Conservation (phyloP, 2,113 vertebrate species). For the Cochlearius cochlearius region DNA sequence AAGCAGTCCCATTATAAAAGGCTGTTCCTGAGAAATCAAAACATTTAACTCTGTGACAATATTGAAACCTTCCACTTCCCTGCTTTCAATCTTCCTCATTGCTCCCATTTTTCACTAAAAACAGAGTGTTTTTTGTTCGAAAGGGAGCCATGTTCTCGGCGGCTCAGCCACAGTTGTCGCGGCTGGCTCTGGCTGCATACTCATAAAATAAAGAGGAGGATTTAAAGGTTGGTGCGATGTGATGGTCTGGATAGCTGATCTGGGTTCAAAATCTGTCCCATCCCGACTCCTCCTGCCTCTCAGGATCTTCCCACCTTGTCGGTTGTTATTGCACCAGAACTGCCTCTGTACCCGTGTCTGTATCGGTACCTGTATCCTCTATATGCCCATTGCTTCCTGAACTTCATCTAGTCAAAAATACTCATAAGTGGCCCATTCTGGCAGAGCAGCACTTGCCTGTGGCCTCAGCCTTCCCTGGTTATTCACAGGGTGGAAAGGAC, state of each 20-base stretch:
- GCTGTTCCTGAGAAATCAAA: slow-evolving; percentile 24
- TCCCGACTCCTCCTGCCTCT: background rate
- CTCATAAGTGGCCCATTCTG: background rate
- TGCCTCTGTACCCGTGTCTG: background rate
- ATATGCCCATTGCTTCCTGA: background rate
- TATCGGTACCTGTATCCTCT: background rate
- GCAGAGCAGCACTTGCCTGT: background rate
- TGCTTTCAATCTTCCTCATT: background rate
- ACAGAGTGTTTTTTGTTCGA: background rate
- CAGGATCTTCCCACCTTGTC: background rate
- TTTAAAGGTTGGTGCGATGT: background rate
- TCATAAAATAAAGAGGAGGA: background rate
- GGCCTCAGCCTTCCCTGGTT: background rate
- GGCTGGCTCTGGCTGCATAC: background rate
- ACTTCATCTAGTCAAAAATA: background rate
- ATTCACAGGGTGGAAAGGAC: background rate
- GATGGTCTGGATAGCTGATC: background rate
- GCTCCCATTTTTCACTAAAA: background rate
- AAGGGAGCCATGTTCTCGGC: background rate
- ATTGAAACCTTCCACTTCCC: background rate
- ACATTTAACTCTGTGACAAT: background rate
- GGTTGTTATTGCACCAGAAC: background rate
- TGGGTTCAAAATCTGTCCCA: background rate
- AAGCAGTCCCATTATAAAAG: background rate
- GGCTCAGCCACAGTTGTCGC: background rate